Evolutionary conservation across 2,797 vertebrate genomes (phyloP).

Genomic region (Gallinago nigripennis): DNA sequence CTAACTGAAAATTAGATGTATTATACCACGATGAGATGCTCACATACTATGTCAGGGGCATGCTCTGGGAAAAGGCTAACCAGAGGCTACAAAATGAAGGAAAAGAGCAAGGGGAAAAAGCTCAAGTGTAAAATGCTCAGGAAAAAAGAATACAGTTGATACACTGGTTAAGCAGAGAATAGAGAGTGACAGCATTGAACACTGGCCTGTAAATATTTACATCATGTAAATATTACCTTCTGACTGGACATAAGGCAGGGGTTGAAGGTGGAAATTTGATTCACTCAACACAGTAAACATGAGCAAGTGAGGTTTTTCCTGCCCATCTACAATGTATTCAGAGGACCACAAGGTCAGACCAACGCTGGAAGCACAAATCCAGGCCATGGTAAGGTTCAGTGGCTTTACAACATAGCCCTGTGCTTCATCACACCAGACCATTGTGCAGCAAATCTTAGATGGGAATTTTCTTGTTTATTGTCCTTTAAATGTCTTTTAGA

Average conservation of each 20-base stretch:
- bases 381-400: neutral
- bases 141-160: neutral
- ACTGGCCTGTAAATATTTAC: neutral
- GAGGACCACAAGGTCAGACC: neutral
- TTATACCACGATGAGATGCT: neutral
- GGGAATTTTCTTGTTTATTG: neutral
- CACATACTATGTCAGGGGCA: no score
- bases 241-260: neutral
- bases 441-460: neutral
- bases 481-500: neutral
- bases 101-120: neutral
- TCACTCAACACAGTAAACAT: neutral
- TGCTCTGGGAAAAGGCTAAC: neutral
- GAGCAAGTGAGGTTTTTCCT: neutral
- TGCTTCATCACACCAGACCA: neutral
- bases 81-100: neutral
- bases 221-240: neutral
- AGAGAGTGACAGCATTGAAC: neutral
- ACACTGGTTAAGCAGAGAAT: neutral
- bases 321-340: neutral
- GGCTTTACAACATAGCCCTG: neutral
- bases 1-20: neutral
- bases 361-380: neutral
- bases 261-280: neutral
- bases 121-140: neutral